A percentile compares a stretch with the other conserved stretches of the same genome.
phyloP scores from a whole-genome alignment of 2,797 vertebrate genomes.

The Cyprinella venusta region DNA sequence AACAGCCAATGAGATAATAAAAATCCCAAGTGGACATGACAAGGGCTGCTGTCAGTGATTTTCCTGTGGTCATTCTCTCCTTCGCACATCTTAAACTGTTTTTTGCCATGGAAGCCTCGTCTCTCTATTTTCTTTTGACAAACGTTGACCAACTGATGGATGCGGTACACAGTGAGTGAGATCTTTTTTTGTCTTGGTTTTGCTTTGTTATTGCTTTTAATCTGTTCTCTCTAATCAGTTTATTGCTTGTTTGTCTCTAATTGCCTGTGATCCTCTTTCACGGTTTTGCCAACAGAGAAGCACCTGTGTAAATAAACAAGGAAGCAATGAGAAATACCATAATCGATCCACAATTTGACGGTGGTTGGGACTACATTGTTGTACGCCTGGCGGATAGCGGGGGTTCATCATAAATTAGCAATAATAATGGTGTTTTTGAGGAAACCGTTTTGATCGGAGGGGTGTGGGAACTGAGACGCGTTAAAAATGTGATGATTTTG shows the following conservation, averaged over 20 bases:
- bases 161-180: conserved; percentile 23
- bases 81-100: conserved; percentile 2
- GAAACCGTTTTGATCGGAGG: background rate
- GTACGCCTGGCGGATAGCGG: background rate
- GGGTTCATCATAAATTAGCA: conserved; percentile 23
- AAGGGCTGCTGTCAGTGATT: conserved; percentile 74
- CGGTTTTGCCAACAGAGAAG: conserved; percentile 53
- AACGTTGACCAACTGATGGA: conserved; percentile 14
- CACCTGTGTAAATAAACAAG: conserved; percentile 46
- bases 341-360: conserved; percentile 4
- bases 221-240: conserved; percentile 25
- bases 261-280: conserved; percentile 53
- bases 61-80: conserved; percentile 53
- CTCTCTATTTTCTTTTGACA: conserved; percentile 31
- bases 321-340: conserved; percentile 26
- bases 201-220: conserved; percentile 23
- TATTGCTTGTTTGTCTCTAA: conserved; percentile 54
- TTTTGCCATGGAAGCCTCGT: conserved; percentile 33
- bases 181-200: conserved; percentile 17
- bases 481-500: conserved; percentile 17
- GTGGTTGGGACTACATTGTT: conserved; percentile 11
- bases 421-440: conserved; percentile 37
- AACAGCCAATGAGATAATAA: conserved; percentile 69
- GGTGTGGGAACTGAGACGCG: background rate
- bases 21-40: conserved; percentile 73